Evolutionary conservation across 2,113 vertebrate species (phyloP), one percentile per base, ranked within the genome.

Genomic region (Pelecanoides urinatrix): DNA sequence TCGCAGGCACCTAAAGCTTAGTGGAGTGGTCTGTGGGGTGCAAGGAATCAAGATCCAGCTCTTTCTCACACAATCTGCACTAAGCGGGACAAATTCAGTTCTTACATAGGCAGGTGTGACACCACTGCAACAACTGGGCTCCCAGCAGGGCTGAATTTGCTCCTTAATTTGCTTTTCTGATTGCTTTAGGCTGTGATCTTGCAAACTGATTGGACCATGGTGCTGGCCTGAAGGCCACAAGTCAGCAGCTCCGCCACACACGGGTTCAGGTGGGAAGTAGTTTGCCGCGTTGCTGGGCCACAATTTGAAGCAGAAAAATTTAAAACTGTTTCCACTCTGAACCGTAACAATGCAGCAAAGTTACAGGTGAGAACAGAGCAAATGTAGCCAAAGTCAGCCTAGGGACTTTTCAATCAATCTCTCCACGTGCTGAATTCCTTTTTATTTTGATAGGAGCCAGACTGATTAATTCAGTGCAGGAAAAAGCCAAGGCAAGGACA

Each of bases 401-500:
- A 52, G 80, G 73, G 55, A 50, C 7, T 92, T 91, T 47, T 65
- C 3, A 44, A 50, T 91, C 62, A 82, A 62, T 70, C n/a, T 94
- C 47, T 85, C 17, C 23, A 21, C 1, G 1, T 52, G 50, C 25
- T 62, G 25, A 56, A 55, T 73, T 68, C 27, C 10, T 19, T 84
- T 86, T 56, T 23, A 20, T 75, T 89, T 92, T 11, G 4, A 44
- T 26, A 59, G 23, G 26, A 94, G 34, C 16, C 36, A 86, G 87
- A 67, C 5, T 44, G 58, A 77, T 40, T 63, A 84, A 86, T 86
- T 90, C 61, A 78, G 40, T 34, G 30, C 77, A 96, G 91, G 81
- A 44, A 95, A 91, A 95, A 95, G 50, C 87, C 91, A 90, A 89
- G n/a, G 53, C 56, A 95, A 84, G 50, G 73, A 75, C 70, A 96